phyloP scores from a whole-genome alignment of 2,797 vertebrate genomes.

The Myiotriccus ornatus region DNA sequence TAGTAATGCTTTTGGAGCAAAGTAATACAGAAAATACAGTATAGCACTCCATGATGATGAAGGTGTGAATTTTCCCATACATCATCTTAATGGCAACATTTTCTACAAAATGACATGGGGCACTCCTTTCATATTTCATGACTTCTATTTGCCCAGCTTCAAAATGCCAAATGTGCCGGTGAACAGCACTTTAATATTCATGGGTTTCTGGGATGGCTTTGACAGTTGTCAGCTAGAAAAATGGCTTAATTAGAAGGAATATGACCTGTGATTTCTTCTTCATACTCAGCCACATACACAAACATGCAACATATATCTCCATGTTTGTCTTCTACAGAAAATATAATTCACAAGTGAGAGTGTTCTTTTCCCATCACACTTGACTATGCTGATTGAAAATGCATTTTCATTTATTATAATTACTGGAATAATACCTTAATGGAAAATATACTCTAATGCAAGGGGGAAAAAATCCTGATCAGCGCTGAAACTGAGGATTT shows the following conservation, averaged over 20 bases:
- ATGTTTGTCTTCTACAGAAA: slow-evolving; percentile 14
- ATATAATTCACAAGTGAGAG: neutral
- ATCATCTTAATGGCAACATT: slow-evolving; percentile 78
- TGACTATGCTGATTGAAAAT: neutral
- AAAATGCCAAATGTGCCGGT: slow-evolving; percentile 76
- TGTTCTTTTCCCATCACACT: neutral
- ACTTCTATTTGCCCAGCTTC: slow-evolving; percentile 79
- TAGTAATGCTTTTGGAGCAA: slow-evolving; percentile 55
- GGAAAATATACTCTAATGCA: neutral
- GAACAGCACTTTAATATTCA: slow-evolving; percentile 80
- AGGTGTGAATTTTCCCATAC: slow-evolving; percentile 72
- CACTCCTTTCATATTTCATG: slow-evolving; percentile 80
- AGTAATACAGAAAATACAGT: slow-evolving; percentile 67
- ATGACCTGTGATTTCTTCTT: slow-evolving; percentile 67
- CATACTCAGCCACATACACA: slow-evolving; percentile 20
- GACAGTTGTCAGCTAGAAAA: slow-evolving; percentile 79
- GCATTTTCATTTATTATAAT: neutral
- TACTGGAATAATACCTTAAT: neutral
- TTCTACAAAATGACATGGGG: slow-evolving; percentile 67
- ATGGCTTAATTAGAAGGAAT: slow-evolving; percentile 74
- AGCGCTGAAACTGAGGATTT: neutral
- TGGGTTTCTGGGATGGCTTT: slow-evolving; percentile 71
- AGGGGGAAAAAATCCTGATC: neutral
- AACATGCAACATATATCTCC: neutral
- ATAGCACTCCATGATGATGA: slow-evolving; percentile 66